Base-by-base conservation (phyloP, 2,797 vertebrate species). In the Argentina silus region DNA sequence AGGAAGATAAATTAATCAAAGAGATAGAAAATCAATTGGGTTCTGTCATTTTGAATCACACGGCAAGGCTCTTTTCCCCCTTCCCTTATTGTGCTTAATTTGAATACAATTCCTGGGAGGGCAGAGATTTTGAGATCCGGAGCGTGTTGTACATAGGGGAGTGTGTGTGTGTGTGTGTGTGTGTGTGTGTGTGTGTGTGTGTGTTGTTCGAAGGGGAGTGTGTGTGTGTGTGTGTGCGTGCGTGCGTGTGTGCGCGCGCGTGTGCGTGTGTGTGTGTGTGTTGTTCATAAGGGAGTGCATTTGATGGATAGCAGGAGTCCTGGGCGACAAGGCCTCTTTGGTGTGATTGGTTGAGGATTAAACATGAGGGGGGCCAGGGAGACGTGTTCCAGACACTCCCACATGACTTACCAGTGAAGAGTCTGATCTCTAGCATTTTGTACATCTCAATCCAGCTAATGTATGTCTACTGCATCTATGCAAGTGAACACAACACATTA, bases 1-100 rank as follows among this genome's bases (percentile, higher is more conserved):
- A 84, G 78, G 81, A 87, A 81, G 85, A 92, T 89, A 90, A 93
- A 93, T 93, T 93, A 93, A 94, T 93, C 92, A 93, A 85, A 91
- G 85, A 81, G 87, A 89, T 89, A 89, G 90, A 91, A 91, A 93
- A 93, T 93, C 91, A 90, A 93, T 93, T 85, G 80, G 84, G 84
- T 70, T 80, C 80, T 92, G 92, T 92, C 92, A 93, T 92, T 92
- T 92, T 73, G n/a, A 88, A 91, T 89, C 68, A 79, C 83, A 50
- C 88, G 66, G 84, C 84, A 87, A 69, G 74, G 76, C 74, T 86
- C 53, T 75, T 76, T 75, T 67, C 55, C 73, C 42, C 2, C 79
- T 67, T 57, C 82, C 85, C 84, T 76, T 59, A 72, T 72, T 78
- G 64, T 66, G 74, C 61, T 67, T 81, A 44, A 76, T 81, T 73